Evolutionary conservation across 2,888 invertebrate genomes (phyloP).

Genomic region (Athalia circularis): DNA sequence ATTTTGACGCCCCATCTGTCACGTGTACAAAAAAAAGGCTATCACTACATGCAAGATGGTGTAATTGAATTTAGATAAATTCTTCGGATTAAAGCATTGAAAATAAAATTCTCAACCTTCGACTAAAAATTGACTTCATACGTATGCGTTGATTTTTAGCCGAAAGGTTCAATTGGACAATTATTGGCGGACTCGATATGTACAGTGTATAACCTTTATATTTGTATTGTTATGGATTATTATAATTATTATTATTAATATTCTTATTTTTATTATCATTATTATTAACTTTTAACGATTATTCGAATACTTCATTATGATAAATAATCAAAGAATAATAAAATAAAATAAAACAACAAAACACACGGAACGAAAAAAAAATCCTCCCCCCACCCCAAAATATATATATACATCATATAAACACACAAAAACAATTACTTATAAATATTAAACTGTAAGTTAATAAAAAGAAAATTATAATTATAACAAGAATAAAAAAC

Average conservation of each 20-base stretch:
- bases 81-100: neutral
- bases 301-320: conserved; percentile 47
- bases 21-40: no score
- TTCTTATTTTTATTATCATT: conserved; percentile 42
- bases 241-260: conserved; percentile 44
- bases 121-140: conserved; percentile 18
- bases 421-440: conserved; percentile 51
- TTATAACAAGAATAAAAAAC: conserved; percentile 55
- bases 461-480: conserved; percentile 51
- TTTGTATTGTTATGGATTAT: conserved; percentile 64
- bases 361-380: no score
- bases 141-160: conserved; percentile 23
- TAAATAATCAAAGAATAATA: conserved; percentile 50
- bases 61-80: neutral
- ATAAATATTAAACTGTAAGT: conserved; percentile 71
- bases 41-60: no score
- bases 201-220: conserved; percentile 67
- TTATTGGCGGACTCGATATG: conserved; percentile 42
- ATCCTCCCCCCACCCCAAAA: no score
- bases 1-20: no score
- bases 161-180: conserved; percentile 45
- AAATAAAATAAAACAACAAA: conserved; percentile 59
- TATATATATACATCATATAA: no score
- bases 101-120: conserved; percentile 14
- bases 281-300: conserved; percentile 45